phyloP scores from a whole-genome alignment of 1,140 invertebrate species.

The Agraylea sexmaculata region DNA sequence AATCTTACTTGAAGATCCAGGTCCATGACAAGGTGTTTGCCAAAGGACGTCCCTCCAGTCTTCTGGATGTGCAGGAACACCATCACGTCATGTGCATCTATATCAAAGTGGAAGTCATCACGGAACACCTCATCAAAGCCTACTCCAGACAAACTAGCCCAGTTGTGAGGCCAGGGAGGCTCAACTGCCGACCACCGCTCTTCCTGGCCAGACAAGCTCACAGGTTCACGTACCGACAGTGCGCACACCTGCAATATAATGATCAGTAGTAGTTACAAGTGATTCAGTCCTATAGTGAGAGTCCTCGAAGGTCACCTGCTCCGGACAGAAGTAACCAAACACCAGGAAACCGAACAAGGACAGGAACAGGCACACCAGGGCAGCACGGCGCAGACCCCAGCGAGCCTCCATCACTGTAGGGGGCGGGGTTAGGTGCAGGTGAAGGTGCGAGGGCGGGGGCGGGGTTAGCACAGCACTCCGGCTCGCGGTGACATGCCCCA shows the following conservation, averaged over 20 bases:
- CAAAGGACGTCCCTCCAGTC: slow-evolving; percentile 79
- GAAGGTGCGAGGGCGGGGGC: too few species aligned
- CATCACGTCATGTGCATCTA: slow-evolving; percentile 89
- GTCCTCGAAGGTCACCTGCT: slow-evolving; percentile 44
- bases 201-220: slow-evolving; percentile 34
- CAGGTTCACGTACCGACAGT: slow-evolving; percentile 46
- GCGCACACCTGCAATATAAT: slow-evolving; percentile 50
- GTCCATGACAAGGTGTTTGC: slow-evolving; percentile 87
- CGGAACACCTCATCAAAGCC: slow-evolving; percentile 75
- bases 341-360: slow-evolving; percentile 72
- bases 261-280: neutral
- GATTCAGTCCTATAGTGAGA: neutral
- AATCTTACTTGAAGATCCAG: slow-evolving; percentile 59
- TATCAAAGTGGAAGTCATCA: slow-evolving; percentile 77
- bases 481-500: too few species aligned
- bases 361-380: slow-evolving; percentile 63
- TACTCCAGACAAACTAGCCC: slow-evolving; percentile 40
- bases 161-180: too few species aligned
- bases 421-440: too few species aligned
- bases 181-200: slow-evolving; percentile 47
- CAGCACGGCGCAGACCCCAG: slow-evolving; percentile 59
- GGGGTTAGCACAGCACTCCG: too few species aligned
- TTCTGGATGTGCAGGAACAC: slow-evolving; percentile 99
- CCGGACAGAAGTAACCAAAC: slow-evolving; percentile 79
- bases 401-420: slow-evolving; percentile 68